Base-by-base conservation (phyloP, 2,113 vertebrate genomes). In the Urocitellus parryii region DNA sequence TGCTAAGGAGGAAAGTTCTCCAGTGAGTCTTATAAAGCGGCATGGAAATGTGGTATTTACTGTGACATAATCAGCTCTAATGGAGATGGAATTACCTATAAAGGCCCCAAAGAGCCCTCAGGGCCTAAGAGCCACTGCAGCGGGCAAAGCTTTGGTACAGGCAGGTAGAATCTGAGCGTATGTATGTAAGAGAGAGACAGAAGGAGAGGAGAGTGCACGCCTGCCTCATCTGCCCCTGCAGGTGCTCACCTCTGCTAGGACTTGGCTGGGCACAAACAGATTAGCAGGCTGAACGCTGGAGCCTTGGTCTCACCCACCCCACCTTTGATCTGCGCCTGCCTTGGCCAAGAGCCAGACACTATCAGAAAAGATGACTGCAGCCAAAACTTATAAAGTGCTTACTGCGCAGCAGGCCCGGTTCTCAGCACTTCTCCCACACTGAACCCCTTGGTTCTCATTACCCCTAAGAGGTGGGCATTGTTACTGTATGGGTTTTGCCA, bases 81-180 rank as follows among this genome's bases (percentile, higher is more conserved):
- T 97, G 98, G 95, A 95, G 90, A 96, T 91, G 82, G 94, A 97
- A 97, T 96, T 94, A 95, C 93, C 97, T 73, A 92, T 93, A 97
- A 95, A 97, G 96, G 94, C 74, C 91, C 74, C 90, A 65, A 72
- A 90, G 84, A 94, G 92, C 95, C 97, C 81, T 79, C 8, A 0
- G 97, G 96, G 94, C 93, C 89, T 48, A 63, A 94, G 94, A 42
- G 85, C 77, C 92, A 81, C 53, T 10, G 67, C 53, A 63, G 79
- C 80, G 0, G 27, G 77, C 25, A 0, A 88, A 34, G 79, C 68
- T 95, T 91, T 8, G 16, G n/a, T 48, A 14, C 45, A 25, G 65
- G 84, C 90, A 79, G 82, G 93, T 51, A 74, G 79, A 94, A 70
- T 61, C 78, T 17, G 2, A 32, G 90, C 18, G 58, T 79, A 37